These are phyloP conservation scores for Eleginops maclovinus DNA, from an alignment of 2,113 vertebrate genomes.

Conservation along the genomic window DNA sequence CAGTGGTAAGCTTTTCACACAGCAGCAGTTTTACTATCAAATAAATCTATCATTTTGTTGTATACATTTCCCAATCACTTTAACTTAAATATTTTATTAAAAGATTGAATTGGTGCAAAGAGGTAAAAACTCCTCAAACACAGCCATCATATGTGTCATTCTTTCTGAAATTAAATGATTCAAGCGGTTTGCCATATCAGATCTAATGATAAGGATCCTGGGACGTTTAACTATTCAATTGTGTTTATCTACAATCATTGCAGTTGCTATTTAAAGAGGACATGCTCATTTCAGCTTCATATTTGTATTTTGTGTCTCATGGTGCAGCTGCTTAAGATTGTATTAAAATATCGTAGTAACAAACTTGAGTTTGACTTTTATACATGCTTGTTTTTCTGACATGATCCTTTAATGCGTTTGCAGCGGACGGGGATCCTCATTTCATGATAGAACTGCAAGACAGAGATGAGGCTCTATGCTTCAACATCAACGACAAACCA, in stretches of 20 bases:
- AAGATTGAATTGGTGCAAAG: too few species aligned
- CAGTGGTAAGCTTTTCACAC: constrained; percentile 3
- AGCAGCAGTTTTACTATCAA: neutral
- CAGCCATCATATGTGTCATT: too few species aligned
- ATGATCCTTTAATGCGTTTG: neutral
- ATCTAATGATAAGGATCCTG: neutral
- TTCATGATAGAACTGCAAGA: constrained; percentile 91
- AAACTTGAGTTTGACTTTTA: neutral
- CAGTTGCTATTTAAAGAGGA: neutral
- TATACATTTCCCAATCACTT: neutral
- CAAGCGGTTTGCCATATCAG: neutral
- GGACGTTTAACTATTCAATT: neutral
- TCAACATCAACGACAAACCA: constrained; percentile 91
- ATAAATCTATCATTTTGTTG: neutral
- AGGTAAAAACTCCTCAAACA: neutral
- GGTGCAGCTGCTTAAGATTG: neutral
- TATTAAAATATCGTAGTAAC: neutral
- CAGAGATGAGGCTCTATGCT: constrained; percentile 89
- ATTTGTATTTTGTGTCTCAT: too few species aligned
- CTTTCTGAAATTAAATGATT: too few species aligned
- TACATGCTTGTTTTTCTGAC: neutral
- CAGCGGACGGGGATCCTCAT: constrained; percentile 97
- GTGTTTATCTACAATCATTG: too few species aligned
- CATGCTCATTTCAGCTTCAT: too few species aligned
- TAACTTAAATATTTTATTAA: too few species aligned